These are phyloP conservation scores for Puma concolor DNA, from an alignment of 2,113 vertebrate species.

Conservation along the genomic window DNA sequence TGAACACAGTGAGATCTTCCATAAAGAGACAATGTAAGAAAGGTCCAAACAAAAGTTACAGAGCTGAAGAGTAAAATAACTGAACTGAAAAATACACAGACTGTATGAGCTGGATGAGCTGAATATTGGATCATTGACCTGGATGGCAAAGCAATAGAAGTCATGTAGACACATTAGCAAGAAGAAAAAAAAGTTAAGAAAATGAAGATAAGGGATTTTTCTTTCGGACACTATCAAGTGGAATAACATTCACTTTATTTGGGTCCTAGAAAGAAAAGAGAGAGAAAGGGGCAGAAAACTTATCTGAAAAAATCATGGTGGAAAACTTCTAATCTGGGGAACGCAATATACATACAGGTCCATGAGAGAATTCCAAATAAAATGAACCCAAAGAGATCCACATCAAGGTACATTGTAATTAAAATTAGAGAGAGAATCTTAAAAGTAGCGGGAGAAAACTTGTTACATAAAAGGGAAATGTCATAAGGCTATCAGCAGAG, in stretches of 20 bases:
- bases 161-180: not conserved
- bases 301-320: not conserved
- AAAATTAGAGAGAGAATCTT: not conserved
- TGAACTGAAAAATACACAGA: not conserved
- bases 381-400: not conserved
- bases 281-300: not conserved
- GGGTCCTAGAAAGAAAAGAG: not conserved
- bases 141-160: not conserved
- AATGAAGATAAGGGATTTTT: not conserved
- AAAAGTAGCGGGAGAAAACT: not conserved
- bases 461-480: not conserved
- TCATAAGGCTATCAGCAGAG: not conserved
- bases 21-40: not conserved
- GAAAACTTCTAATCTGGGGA: not conserved
- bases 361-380: not conserved
- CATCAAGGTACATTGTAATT: not conserved
- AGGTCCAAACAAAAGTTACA: not conserved
- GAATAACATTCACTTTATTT: not conserved
- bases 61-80: not conserved
- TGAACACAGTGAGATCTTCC: not conserved
- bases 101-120: not conserved
- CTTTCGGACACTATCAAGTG: not conserved
- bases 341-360: not conserved
- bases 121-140: not conserved
- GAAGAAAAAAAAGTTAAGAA: not conserved